These are phyloP conservation scores for Porites evermanni DNA, from an alignment of 92 coral and sea anemone genomes.

Conservation along the genomic window DNA sequence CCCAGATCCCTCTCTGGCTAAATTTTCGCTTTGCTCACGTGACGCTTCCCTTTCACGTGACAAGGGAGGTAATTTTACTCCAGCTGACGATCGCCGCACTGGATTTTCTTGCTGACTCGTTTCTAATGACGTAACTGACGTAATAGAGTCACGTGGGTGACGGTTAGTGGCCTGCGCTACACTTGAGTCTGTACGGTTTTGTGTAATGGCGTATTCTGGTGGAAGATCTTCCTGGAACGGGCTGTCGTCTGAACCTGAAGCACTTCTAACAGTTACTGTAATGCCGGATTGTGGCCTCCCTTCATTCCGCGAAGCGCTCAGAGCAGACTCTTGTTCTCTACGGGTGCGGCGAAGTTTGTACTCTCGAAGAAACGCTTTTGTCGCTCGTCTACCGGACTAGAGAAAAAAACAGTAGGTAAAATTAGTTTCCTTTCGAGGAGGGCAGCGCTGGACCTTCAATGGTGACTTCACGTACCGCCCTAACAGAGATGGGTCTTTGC, in stretches of 20 bases:
- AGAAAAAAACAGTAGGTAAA: not conserved
- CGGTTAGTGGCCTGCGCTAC: not conserved
- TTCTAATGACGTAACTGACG: conserved; percentile 53
- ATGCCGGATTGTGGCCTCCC: conserved; percentile 6
- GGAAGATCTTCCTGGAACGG: not conserved
- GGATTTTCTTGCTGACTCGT: not conserved
- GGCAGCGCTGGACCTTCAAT: too few relatives aligned
- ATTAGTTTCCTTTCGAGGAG: too few relatives aligned
- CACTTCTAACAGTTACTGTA: conserved; percentile 28
- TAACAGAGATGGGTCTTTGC: too few relatives aligned
- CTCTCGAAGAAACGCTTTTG: conserved; percentile 94
- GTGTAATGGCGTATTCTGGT: not conserved
- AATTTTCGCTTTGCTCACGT: not conserved
- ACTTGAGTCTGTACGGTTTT: not conserved
- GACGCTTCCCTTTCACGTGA: not conserved
- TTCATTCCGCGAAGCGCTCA: not conserved
- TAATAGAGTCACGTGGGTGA: conserved; percentile 16
- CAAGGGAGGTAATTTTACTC: conserved; percentile 63
- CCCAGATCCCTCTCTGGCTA: conserved; percentile 70
- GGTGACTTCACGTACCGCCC: too few relatives aligned
- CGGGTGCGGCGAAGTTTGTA: conserved; percentile 43
- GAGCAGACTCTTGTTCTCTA: conserved; percentile 28
- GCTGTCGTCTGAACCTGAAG: not conserved
- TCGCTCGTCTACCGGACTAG: conserved; percentile 95
- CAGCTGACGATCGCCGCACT: conserved; percentile 30